Percentiles rank a stretch among this genome's conserved stretches.
phyloP scores from a whole-genome alignment of 2,888 invertebrate species.

The Ormyrus thymus region DNA sequence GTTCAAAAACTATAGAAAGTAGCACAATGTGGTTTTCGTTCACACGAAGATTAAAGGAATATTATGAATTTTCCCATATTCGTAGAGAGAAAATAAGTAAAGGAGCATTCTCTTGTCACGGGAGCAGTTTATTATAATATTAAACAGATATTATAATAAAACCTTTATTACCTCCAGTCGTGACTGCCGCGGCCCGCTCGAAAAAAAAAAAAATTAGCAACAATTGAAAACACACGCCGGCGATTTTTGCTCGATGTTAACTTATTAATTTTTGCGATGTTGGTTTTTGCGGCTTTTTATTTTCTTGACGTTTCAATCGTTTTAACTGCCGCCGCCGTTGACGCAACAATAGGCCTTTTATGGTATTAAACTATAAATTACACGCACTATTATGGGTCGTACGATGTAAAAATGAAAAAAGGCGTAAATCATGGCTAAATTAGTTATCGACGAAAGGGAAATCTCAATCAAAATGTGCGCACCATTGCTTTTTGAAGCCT shows the following conservation, averaged over 20 bases:
- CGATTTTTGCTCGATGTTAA: too few relatives aligned
- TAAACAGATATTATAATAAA: slow-evolving; percentile 30
- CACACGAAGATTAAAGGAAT: neutral
- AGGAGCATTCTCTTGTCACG: slow-evolving; percentile 25
- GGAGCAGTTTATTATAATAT: neutral
- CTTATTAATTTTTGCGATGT: too few relatives aligned
- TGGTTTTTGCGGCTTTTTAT: too few relatives aligned
- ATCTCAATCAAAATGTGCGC: too few relatives aligned
- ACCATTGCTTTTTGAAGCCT: too few relatives aligned
- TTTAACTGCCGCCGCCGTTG: slow-evolving; percentile 10
- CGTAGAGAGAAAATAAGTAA: slow-evolving; percentile 11
- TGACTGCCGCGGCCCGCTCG: neutral
- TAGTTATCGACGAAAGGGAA: too few relatives aligned
- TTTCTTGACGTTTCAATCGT: neutral
- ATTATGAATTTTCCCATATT: slow-evolving; percentile 21
- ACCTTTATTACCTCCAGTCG: neutral
- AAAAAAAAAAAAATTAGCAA: too few relatives aligned
- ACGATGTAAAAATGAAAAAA: too few relatives aligned
- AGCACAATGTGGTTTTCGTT: neutral
- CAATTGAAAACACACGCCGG: too few relatives aligned
- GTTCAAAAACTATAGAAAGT: neutral
- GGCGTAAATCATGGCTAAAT: too few relatives aligned
- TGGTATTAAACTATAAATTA: slow-evolving; percentile 9
- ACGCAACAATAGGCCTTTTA: slow-evolving; percentile 24
- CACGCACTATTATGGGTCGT: neutral